Base-by-base conservation (phyloP, 2,113 vertebrate species). In the Calyptommatus sinebrachiatus region DNA sequence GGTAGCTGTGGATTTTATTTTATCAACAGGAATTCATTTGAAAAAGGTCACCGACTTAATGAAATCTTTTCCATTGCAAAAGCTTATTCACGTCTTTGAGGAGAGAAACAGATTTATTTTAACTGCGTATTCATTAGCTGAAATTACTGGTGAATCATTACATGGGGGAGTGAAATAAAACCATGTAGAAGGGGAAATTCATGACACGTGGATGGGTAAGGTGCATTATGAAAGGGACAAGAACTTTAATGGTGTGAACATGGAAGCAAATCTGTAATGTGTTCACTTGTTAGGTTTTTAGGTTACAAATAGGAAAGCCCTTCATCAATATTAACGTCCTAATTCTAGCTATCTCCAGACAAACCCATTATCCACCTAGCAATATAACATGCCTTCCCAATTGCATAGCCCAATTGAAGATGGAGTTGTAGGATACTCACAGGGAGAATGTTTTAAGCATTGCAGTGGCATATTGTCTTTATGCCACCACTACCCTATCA, bases 11-110 rank as follows among this genome's bases (percentile, higher is more conserved):
- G 81, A 84, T 85, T 83, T 84, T 87, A 83, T 90, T 83, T 87
- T 88, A 84, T 82, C 57, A 87, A 81, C 41, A 83, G 68, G 46
- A 89, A 88, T 88, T 92, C 21, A 86, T 86, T 91, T 90, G 71
- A 66, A 74, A 90, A 92, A 93, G 71, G 84, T 88, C 85, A 89
- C 68, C 79, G 84, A 88, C 78, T 92, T 89, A 88, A 92, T 88
- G 50, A 77, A 90, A 83, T 86, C 78, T 8, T 89, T 92, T 93
- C 81, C 78, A 77, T 76, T 87, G 70, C 26, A 83, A 77, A 65
- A 82, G n/a, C 31, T 35, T 68, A 74, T 80, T 85, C n/a, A 0
- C 84, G 77, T 28, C 53, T 84, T 88, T 83, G 84, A 87, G 53
- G 18, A 68, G 5, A 21, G 87, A 89, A 90, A 83, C 74, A 90